Conservation (phyloP, 2,888 invertebrate species). For the Enchytraeus crypticus region DNA sequence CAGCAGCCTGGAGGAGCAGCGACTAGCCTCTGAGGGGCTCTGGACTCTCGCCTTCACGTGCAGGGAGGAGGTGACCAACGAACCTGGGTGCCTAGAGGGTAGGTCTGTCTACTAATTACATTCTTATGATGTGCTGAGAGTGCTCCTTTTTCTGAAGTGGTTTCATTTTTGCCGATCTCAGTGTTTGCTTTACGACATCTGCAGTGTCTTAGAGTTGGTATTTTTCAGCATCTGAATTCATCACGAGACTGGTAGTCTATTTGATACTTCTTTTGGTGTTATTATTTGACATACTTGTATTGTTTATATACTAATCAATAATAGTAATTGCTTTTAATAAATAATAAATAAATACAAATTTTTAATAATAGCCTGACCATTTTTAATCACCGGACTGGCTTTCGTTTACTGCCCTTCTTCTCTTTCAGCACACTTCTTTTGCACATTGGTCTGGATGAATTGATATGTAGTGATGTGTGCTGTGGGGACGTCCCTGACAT, state of each 20-base stretch:
- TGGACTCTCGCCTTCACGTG: constrained; percentile 21
- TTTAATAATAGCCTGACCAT: too few species aligned
- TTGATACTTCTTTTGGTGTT: too few species aligned
- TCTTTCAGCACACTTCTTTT: too few species aligned
- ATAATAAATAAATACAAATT: too few species aligned
- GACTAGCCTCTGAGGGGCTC: constrained; percentile 13
- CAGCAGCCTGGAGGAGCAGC: constrained; percentile 3
- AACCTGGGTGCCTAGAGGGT: constrained; percentile 15
- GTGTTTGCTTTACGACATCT: not conserved
- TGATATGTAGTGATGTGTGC: too few species aligned
- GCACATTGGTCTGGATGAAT: too few species aligned
- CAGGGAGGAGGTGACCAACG: constrained; percentile 9
- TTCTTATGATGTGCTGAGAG: not conserved
- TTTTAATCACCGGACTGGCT: too few species aligned
- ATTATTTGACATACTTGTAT: not conserved
- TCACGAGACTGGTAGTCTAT: not conserved
- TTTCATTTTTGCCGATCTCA: not conserved
- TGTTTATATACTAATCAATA: not conserved
- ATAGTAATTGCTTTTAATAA: not conserved
- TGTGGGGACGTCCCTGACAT: too few species aligned
- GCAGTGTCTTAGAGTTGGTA: not conserved
- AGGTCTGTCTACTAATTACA: not conserved
- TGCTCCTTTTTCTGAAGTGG: not conserved
- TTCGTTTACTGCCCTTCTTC: too few species aligned
- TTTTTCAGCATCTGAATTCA: not conserved